A percentile compares a stretch with the other conserved stretches of the same genome.
phyloP scores from a whole-genome alignment of 2,888 invertebrate genomes.

The Drosophila vallismaia region DNA sequence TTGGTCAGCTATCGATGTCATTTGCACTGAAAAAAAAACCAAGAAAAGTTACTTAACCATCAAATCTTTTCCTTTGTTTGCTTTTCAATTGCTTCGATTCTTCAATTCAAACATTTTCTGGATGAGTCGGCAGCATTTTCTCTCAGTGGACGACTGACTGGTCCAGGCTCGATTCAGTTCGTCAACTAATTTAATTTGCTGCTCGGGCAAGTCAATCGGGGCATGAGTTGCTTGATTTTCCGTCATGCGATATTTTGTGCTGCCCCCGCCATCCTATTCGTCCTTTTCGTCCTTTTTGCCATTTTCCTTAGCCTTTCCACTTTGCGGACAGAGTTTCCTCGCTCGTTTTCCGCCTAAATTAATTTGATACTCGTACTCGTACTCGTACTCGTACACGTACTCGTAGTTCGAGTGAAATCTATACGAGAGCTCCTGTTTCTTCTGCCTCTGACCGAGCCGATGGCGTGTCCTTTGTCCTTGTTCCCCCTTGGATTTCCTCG shows the following conservation, averaged over 20 bases:
- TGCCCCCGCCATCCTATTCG: not conserved
- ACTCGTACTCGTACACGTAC: not conserved
- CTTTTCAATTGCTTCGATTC: not conserved
- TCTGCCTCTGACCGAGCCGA: not conserved
- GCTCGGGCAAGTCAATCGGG: constrained; percentile 61
- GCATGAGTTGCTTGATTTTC: constrained; percentile 73
- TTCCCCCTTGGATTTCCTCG: not conserved
- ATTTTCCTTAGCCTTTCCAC: constrained; percentile 10
- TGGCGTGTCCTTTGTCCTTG: constrained; percentile 15
- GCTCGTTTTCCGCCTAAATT: constrained; percentile 71
- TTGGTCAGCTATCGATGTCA: constrained; percentile 71
- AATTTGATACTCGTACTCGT: constrained; percentile 56
- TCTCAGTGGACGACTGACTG: constrained; percentile 6
- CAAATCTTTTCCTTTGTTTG: not conserved
- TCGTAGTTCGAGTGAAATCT: constrained; percentile 53
- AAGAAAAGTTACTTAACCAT: not conserved
- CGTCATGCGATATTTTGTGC: constrained; percentile 72
- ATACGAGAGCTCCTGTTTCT: constrained; percentile 38
- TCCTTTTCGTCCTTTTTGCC: constrained; percentile 17
- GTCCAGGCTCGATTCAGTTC: constrained; percentile 23
- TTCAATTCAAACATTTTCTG: not conserved
- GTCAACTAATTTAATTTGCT: constrained; percentile 73
- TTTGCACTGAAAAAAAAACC: constrained; percentile 12
- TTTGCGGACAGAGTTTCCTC: constrained; percentile 30
- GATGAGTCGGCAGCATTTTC: not conserved